Percentiles rank a stretch among this genome's conserved stretches.
phyloP scores from a whole-genome alignment of 2,797 vertebrate genomes.

The Leptoclinus maculatus region DNA sequence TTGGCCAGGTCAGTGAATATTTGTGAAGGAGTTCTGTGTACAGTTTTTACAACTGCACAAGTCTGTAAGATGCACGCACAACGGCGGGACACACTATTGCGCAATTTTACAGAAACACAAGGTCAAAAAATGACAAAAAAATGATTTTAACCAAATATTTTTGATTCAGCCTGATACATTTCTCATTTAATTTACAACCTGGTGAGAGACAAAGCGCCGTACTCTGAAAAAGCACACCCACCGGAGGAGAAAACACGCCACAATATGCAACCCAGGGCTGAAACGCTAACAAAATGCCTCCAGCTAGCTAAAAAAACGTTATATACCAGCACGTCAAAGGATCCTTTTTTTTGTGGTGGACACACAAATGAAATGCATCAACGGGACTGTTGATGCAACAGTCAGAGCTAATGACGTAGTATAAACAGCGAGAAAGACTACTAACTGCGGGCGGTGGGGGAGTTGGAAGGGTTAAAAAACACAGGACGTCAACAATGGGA shows the following conservation, averaged over 20 bases:
- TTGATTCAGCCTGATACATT: neutral
- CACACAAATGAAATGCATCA: too few relatives aligned
- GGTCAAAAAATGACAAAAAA: neutral
- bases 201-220: too few relatives aligned
- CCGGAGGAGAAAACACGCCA: too few relatives aligned
- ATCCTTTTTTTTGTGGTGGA: too few relatives aligned
- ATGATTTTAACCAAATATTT: neutral
- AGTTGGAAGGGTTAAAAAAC: neutral
- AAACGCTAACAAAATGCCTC: neutral
- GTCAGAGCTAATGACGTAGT: neutral
- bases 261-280: neutral
- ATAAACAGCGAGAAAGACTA: neutral
- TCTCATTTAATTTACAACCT: neutral
- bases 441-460: neutral
- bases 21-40: neutral
- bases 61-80: neutral
- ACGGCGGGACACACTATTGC: neutral
- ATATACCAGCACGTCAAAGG: too few relatives aligned
- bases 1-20: neutral
- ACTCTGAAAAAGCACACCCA: too few relatives aligned
- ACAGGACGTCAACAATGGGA: neutral
- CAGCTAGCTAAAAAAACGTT: neutral
- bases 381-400: neutral
- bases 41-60: neutral
- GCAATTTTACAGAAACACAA: neutral